Conservation (phyloP, 2,888 invertebrate genomes). For the Cataglyphis rosenhaueri region DNA sequence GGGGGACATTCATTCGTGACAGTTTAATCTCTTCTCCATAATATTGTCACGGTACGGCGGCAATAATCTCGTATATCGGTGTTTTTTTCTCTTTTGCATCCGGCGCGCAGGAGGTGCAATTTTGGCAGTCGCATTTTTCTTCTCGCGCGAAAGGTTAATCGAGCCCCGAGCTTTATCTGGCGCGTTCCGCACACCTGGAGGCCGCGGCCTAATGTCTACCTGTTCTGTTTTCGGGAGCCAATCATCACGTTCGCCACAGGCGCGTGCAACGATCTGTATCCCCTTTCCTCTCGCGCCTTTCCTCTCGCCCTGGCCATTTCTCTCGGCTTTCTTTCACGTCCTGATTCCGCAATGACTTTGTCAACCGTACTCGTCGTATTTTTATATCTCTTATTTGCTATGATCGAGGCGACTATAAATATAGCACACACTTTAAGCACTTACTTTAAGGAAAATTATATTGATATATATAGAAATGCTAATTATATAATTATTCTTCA, state of each 20-base stretch:
- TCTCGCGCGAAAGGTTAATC: slow-evolving; percentile 74
- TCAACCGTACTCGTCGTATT: slow-evolving; percentile 52
- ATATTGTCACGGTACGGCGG: slow-evolving; percentile 47
- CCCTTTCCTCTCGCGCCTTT: slow-evolving; percentile 33
- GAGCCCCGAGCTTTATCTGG: slow-evolving; percentile 73
- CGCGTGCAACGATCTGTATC: slow-evolving; percentile 72
- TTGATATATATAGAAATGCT: neutral
- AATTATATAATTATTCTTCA: neutral
- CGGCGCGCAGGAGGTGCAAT: slow-evolving; percentile 58
- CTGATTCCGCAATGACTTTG: slow-evolving; percentile 49
- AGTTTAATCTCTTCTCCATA: slow-evolving; percentile 32
- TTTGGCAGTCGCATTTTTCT: slow-evolving; percentile 71
- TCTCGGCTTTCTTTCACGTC: slow-evolving; percentile 23
- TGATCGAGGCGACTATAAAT: neutral
- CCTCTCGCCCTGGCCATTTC: slow-evolving; percentile 23
- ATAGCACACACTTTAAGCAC: too few species aligned
- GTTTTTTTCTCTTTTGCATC: slow-evolving; percentile 32
- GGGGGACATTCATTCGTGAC: slow-evolving; percentile 1
- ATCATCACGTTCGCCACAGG: slow-evolving; percentile 76
- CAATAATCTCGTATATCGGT: slow-evolving; percentile 51
- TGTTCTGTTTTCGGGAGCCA: slow-evolving; percentile 74
- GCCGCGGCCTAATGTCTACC: slow-evolving; percentile 73
- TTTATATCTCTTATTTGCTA: slow-evolving; percentile 43
- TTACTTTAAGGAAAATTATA: neutral
- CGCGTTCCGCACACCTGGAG: slow-evolving; percentile 75